phyloP scores from a whole-genome alignment of 1,140 invertebrate genomes.

The Holcopasites calliopsidis region DNA sequence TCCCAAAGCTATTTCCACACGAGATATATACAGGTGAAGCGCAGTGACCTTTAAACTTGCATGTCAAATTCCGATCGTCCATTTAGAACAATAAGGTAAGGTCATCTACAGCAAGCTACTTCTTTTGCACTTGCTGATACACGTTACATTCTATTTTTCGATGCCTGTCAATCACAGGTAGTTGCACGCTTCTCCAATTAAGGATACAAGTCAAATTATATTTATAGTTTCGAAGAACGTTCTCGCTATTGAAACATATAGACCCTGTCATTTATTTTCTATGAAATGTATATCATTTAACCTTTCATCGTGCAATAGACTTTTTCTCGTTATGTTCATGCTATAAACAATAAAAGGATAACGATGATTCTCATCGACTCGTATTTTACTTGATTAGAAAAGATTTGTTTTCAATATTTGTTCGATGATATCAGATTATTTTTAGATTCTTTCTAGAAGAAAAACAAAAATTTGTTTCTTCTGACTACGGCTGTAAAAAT shows the following conservation, averaged over 20 bases:
- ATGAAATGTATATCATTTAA: conserved; percentile 5
- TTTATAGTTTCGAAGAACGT: no score
- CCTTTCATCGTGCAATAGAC: background rate
- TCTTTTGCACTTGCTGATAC: background rate
- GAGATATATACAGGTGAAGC: conserved; percentile 14
- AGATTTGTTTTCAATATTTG: background rate
- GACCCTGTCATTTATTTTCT: background rate
- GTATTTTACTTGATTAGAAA: no score
- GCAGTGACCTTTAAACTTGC: conserved; percentile 36
- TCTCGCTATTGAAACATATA: background rate
- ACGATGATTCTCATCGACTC: background rate
- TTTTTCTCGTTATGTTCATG: background rate
- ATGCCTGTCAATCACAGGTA: conserved; percentile 37
- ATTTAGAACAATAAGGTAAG: conserved; percentile 48
- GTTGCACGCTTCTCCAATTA: background rate
- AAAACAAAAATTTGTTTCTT: background rate
- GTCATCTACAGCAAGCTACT: background rate
- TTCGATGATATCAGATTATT: background rate
- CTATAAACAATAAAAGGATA: background rate
- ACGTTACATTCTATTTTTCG: background rate
- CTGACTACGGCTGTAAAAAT: background rate
- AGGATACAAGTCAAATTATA: background rate
- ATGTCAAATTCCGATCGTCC: conserved; percentile 35
- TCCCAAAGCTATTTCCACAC: conserved; percentile 30
- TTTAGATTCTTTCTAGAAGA: background rate